Base-by-base conservation (phyloP, 2,113 vertebrate genomes). In the Seriola rivoliana region DNA sequence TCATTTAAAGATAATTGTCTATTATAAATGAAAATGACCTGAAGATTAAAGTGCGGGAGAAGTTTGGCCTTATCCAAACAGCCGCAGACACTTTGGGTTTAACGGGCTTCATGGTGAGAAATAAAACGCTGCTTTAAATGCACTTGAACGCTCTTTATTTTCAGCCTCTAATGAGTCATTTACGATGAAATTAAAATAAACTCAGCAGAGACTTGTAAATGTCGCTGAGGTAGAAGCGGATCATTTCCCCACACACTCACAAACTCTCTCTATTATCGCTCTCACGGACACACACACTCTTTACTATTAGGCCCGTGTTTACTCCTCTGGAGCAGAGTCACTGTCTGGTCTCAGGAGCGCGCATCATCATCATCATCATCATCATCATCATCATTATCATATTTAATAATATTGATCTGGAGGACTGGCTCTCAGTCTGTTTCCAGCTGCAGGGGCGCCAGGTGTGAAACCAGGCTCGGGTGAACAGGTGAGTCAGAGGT, bases 341-440 rank as follows among this genome's bases (percentile, higher is more conserved):
- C 76, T 34, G 3, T 36, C 29, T 29, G 29, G 29, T 29, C 29
- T 1, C 36, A 5, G 23, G 1, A 8, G 21, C 8, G 21, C 58
- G 71, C 69, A 74, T 36, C n/a, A 25, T 57, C 74, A 72, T 46
- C 85, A 62, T 32, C 71, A 71, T 66, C 73, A 62, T 32, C 32
- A 38, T 57, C 75, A 77, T 52, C 86, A 67, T 38, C 75, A 63
- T 64, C 71, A 75, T 89, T 78, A 83, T 92, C 82, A 89, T 95
- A 93, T 95, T 93, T 94, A 95, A 95, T 96, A 96, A 95, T 94
- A 95, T 90, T 93, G 94, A 96, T 3, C 34, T 36, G 34, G 34
- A 36, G 34, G 34, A 36, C 71, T 68, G 78, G 42, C 48, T 74
- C 48, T 74, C 34, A 36, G 34, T 36, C 34, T 6, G 34, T 6